These are phyloP conservation scores for Drosophila paramelanica DNA, from an alignment of 2,888 invertebrate genomes.

Conservation along the genomic window DNA sequence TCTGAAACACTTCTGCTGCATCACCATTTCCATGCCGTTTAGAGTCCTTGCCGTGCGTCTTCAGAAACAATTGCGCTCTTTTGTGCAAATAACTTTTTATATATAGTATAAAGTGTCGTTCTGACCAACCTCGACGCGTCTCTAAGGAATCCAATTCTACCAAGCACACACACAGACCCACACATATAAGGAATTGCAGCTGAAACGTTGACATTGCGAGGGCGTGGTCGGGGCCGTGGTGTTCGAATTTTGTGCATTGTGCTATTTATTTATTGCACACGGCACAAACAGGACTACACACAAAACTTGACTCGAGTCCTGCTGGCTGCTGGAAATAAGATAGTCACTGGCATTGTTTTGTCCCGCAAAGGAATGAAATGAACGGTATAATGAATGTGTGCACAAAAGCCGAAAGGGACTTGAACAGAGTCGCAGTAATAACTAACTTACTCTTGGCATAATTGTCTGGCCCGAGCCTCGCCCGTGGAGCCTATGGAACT, in stretches of 20 bases:
- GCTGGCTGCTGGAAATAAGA: conserved; percentile 64
- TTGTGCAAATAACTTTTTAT: conserved; percentile 74
- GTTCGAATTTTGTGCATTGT: conserved; percentile 68
- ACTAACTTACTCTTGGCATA: conserved; percentile 66
- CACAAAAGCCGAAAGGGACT: conserved; percentile 37
- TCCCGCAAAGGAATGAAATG: conserved; percentile 70
- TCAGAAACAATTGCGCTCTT: conserved; percentile 76
- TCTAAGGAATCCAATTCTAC: conserved; percentile 49
- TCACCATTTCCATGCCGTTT: conserved; percentile 48
- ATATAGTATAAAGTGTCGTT: conserved; percentile 37
- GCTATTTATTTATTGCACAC: conserved; percentile 70
- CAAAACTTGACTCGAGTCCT: conserved; percentile 17
- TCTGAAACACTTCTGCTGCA: conserved; percentile 13
- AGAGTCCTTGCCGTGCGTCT: conserved; percentile 63
- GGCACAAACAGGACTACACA: conserved; percentile 22
- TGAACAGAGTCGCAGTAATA: conserved; percentile 50
- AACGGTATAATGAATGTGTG: conserved; percentile 65
- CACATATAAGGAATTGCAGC: conserved; percentile 27
- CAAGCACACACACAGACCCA: conserved; percentile 21
- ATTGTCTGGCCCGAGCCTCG: conserved; percentile 27
- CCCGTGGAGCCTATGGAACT: conserved; percentile 5
- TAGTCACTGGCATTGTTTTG: conserved; percentile 73
- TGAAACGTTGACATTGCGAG: conserved; percentile 50
- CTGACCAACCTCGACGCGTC: conserved; percentile 39
- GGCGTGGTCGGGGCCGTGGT: conserved; percentile 11